These are phyloP conservation scores for Hyalella azteca DNA, from an alignment of 2,888 invertebrate genomes.

Conservation along the genomic window DNA sequence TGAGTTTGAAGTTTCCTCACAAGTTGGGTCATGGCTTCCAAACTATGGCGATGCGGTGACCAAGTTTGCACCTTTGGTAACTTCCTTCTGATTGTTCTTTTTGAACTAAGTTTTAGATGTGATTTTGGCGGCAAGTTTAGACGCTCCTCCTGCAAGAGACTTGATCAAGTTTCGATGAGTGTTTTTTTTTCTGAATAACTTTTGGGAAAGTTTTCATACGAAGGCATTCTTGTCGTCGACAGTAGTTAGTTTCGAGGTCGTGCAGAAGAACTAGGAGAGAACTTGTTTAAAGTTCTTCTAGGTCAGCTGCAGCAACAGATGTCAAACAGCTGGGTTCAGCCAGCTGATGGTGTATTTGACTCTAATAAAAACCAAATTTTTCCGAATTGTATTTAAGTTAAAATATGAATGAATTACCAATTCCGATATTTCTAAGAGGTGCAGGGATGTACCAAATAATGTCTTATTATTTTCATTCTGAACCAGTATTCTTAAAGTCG, in stretches of 20 bases:
- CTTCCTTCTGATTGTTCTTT: conserved; percentile 34
- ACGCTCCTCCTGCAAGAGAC: conserved; percentile 16
- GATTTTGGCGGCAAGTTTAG: conserved; percentile 33
- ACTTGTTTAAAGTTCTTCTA: neutral
- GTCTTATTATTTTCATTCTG: too few relatives aligned
- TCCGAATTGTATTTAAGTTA: too few relatives aligned
- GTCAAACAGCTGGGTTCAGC: neutral
- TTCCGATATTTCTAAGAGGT: too few relatives aligned
- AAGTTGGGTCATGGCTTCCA: neutral
- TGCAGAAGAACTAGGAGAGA: neutral
- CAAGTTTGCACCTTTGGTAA: conserved; percentile 21
- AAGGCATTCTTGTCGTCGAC: neutral
- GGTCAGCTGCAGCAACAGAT: conserved; percentile 12
- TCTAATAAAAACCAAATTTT: too few relatives aligned
- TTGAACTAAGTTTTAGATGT: conserved; percentile 34
- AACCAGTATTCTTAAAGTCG: too few relatives aligned
- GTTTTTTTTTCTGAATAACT: conserved; percentile 30
- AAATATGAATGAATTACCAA: too few relatives aligned
- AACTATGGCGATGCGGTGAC: neutral
- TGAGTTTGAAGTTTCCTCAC: neutral
- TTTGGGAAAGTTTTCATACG: conserved; percentile 17
- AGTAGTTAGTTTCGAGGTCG: conserved; percentile 24
- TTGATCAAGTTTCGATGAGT: conserved; percentile 37
- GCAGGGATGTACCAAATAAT: too few relatives aligned
- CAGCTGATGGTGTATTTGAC: too few relatives aligned